Conservation (phyloP, 2,797 vertebrate species). For the Mormyrops boulengeri region DNA sequence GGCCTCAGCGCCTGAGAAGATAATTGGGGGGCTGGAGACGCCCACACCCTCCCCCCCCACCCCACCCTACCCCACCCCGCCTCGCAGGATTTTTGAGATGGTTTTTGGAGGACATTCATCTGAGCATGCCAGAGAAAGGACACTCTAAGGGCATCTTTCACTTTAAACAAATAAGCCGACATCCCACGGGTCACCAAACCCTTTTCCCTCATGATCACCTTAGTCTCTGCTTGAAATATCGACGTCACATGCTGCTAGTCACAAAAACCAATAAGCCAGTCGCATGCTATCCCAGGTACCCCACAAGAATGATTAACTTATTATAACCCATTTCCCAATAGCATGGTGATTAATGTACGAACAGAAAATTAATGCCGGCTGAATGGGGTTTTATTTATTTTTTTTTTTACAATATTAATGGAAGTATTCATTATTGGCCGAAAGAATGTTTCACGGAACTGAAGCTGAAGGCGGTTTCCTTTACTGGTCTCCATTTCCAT, state of each 20-base stretch:
- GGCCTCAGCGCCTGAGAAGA: background rate
- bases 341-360: background rate
- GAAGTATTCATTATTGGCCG: conserved; percentile 14
- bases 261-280: background rate
- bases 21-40: background rate
- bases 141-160: background rate
- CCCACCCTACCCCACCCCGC: background rate
- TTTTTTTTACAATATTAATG: conserved; percentile 21
- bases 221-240: background rate
- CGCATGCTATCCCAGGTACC: background rate
- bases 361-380: background rate
- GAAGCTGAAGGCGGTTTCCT: background rate
- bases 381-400: background rate
- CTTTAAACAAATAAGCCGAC: background rate
- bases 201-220: background rate
- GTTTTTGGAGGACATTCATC: background rate
- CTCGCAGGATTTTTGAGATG: background rate
- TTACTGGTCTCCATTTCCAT: conserved; percentile 20
- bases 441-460: conserved; percentile 17
- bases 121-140: background rate
- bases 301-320: conserved; percentile 13
- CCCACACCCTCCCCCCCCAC: too few relatives aligned
- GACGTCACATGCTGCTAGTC: background rate
- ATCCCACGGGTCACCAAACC: background rate
- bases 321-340: background rate